Base-by-base conservation (phyloP, 2,113 vertebrate genomes). In the Paedocypris sp. region DNA sequence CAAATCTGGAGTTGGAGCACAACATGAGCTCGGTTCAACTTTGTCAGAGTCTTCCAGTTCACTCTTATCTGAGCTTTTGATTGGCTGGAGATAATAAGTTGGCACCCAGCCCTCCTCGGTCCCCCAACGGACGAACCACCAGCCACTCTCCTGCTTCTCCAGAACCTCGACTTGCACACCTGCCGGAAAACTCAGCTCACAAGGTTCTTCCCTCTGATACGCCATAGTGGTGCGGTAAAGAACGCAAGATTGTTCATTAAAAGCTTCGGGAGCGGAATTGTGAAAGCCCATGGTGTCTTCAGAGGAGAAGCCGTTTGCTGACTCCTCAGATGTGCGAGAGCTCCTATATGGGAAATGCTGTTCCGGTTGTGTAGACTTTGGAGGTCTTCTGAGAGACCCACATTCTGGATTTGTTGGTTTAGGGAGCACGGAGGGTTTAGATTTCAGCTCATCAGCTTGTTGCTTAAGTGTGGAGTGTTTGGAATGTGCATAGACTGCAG, bases 331-430 rank as follows among this genome's bases (percentile, higher is more conserved):
- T 38, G 86, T 87, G 2, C 19, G 18, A 3, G 89, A 87, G 56
- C 90, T 80, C 82, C 89, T 93, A 47, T 90, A 84, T 12, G 86
- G 79, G 1, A 85, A 79, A n/a, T n/a, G n/a, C 2, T 87, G 87
- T 39, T 87, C 84, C 25, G 88, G 85, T 22, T 43, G 39, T 7
- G 42, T 39, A 62, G 91, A 91, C 64, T 89, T 89, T 63, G 91
- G 83, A 54, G 92, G 92, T 36, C 89, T 86, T 62, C 93, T 82
- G 76, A 95, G 83, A 60, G 90, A 93, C 77, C 82, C 86, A 70
- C 92, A 93, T 68, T 97, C 92, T 88, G 89, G 53, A 85, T 90
- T 70, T 91, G 91, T 5, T 86, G 94, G 93, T 71, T 97, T 98
- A 16, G 94, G 94, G 73, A 90, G 85, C 8, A 98, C 90, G 0